Evolutionary conservation across 2,888 invertebrate species (phyloP).

Genomic region (Andrena haemorrhoa): DNA sequence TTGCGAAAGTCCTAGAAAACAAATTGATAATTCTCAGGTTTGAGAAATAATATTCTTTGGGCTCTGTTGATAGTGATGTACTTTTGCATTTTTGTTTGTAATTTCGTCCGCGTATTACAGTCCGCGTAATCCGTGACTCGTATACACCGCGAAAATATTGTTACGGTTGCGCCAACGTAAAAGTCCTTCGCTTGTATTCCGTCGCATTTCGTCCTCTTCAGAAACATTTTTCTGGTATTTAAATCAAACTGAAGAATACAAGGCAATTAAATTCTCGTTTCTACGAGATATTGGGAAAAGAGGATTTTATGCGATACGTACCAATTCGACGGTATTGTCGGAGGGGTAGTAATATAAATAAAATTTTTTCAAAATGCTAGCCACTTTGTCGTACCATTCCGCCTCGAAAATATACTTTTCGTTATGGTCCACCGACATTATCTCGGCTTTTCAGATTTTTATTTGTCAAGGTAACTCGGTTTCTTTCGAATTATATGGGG

Average conservation of each 20-base stretch:
- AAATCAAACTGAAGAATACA: conserved; percentile 87
- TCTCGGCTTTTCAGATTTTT: neutral
- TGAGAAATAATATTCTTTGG: neutral
- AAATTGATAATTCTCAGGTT: conserved; percentile 9
- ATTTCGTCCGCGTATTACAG: conserved; percentile 88
- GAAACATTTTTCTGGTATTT: conserved; percentile 88
- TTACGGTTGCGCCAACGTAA: conserved; percentile 90
- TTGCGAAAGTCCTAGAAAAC: conserved; percentile 89
- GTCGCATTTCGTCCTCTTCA: conserved; percentile 89
- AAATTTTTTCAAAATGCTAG: conserved; percentile 90
- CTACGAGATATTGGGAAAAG: neutral
- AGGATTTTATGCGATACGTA: conserved; percentile 81
- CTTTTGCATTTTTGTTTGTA: conserved; percentile 89
- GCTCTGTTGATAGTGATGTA: conserved; percentile 77
- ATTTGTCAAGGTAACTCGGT: neutral
- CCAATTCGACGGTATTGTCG: conserved; percentile 93
- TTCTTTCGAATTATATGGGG: neutral
- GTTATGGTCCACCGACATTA: conserved; percentile 72
- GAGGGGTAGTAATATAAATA: conserved; percentile 91
- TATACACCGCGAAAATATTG: conserved; percentile 91
- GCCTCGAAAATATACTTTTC: conserved; percentile 88
- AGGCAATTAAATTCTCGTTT: neutral
- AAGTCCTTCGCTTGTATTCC: conserved; percentile 89
- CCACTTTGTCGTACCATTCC: conserved; percentile 95
- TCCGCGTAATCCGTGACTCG: conserved; percentile 91